Evolutionary conservation across 2,797 vertebrate genomes (phyloP).

Genomic region (Cossypha caffra): DNA sequence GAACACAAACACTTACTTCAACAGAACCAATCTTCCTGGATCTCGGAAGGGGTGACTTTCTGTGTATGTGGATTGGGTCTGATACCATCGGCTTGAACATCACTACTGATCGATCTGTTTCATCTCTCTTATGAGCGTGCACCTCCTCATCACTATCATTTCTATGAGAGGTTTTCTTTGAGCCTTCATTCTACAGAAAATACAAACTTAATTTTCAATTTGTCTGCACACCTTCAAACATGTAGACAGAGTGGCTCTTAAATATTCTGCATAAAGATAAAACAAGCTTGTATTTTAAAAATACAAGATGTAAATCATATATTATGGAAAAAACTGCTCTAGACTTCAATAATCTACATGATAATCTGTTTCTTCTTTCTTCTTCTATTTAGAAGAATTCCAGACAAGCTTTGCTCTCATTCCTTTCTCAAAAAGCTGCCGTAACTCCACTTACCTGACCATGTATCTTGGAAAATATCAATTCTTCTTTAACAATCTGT

Average conservation of each 20-base stretch:
- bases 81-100: conserved; percentile 89
- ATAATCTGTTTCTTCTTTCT: neutral
- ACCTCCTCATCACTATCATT: conserved; percentile 85
- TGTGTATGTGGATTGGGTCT: conserved; percentile 91
- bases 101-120: conserved; percentile 82
- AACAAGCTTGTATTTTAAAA: neutral
- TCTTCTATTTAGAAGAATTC: neutral
- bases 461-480: neutral
- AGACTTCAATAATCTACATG: neutral
- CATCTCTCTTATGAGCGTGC: conserved; percentile 78
- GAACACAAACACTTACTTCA: conserved; percentile 83
- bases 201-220: neutral
- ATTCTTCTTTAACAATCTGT: neutral
- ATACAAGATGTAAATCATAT: neutral
- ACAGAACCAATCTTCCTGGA: conserved; percentile 86
- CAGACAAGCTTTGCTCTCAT: neutral
- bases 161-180: conserved; percentile 75
- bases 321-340: neutral
- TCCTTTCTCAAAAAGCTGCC: neutral
- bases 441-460: neutral
- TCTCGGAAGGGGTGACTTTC: conserved; percentile 86
- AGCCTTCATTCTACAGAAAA: conserved; percentile 81
- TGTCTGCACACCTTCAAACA: neutral
- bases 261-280: neutral
- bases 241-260: neutral